Evolutionary conservation across 2,888 invertebrate genomes (phyloP).

Genomic region (Autographa gamma): DNA sequence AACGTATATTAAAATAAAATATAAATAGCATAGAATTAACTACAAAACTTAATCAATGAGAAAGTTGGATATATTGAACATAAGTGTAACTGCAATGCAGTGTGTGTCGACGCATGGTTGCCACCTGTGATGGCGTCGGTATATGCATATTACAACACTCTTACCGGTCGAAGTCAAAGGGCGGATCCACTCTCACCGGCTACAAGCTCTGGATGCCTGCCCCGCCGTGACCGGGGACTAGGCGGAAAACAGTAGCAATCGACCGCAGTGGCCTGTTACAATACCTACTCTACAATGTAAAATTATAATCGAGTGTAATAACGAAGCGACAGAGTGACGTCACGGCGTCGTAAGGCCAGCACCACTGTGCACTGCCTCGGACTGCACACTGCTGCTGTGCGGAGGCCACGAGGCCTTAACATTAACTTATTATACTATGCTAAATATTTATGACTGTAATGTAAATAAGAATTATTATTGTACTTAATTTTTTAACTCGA

Average conservation of each 20-base stretch:
- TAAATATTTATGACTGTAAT: constrained; percentile 81
- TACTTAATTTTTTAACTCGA: constrained; percentile 80
- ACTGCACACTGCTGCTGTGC: constrained; percentile 69
- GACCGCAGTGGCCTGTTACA: neutral
- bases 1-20: constrained; percentile 43
- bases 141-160: constrained; percentile 17
- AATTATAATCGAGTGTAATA: neutral
- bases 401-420: constrained; percentile 73
- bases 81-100: constrained; percentile 72
- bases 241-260: neutral
- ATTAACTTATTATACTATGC: constrained; percentile 79
- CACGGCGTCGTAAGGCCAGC: neutral
- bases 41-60: constrained; percentile 45
- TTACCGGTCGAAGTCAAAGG: neutral
- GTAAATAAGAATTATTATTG: constrained; percentile 85
- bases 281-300: neutral
- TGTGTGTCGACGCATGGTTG: constrained; percentile 61
- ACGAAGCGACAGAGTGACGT: neutral
- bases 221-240: neutral
- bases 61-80: constrained; percentile 38
- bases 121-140: constrained; percentile 30
- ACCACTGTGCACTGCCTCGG: constrained; percentile 36
- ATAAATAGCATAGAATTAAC: constrained; percentile 45
- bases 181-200: neutral
- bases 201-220: neutral